A percentile compares a stretch with the other conserved stretches of the same genome.
Evolutionary conservation across 2,888 invertebrate species (phyloP).

Genomic region (Drosophila yooni): DNA sequence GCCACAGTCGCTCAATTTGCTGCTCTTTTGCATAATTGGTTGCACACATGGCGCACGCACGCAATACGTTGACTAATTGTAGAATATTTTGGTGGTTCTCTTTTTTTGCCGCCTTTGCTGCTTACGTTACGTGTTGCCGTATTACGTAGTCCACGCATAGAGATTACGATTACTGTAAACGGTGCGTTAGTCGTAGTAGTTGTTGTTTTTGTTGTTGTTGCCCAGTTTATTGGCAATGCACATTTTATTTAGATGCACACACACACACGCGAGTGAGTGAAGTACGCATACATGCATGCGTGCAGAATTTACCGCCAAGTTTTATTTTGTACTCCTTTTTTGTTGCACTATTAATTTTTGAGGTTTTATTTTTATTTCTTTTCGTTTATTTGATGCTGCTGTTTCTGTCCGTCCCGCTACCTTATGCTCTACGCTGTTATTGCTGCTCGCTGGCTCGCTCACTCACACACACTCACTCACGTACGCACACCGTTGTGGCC

Average conservation of each 20-base stretch:
- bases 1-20: constrained; percentile 59
- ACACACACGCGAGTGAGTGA: constrained; percentile 20
- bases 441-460: constrained; percentile 48
- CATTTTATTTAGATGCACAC: constrained; percentile 45
- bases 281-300: constrained; percentile 33
- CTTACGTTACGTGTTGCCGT: constrained; percentile 51
- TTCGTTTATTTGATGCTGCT: constrained; percentile 60
- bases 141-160: constrained; percentile 58
- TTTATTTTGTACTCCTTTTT: constrained; percentile 46
- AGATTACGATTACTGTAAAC: constrained; percentile 58
- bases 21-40: constrained; percentile 76
- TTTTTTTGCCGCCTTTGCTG: constrained; percentile 53
- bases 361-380: constrained; percentile 67
- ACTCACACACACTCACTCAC: constrained; percentile 37
- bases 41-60: constrained; percentile 69
- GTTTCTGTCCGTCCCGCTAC: constrained; percentile 47
- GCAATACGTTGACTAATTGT: constrained; percentile 51
- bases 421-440: constrained; percentile 43
- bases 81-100: constrained; percentile 20
- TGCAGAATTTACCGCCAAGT: constrained; percentile 72
- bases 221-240: constrained; percentile 63
- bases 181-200: constrained; percentile 38
- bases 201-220: constrained; percentile 57
- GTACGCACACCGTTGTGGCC: constrained; percentile 55
- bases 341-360: constrained; percentile 42